Percentiles rank a stretch among this genome's conserved stretches.
These are phyloP conservation scores for Apotomis betuletana DNA, from an alignment of 2,888 invertebrate species.

Conservation along the genomic window DNA sequence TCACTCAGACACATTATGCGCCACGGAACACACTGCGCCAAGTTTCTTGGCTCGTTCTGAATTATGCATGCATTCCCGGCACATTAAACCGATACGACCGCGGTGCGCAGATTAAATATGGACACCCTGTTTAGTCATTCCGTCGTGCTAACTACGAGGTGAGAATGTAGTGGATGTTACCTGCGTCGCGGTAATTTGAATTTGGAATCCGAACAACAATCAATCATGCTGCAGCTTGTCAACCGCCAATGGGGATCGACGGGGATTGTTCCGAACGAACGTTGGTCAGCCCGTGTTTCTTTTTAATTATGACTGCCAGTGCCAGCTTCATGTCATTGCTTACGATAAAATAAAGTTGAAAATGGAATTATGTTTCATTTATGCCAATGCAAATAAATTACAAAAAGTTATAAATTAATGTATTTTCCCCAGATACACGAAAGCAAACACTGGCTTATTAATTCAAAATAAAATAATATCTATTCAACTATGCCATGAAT, in stretches of 20 bases:
- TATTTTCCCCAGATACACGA: too few relatives aligned
- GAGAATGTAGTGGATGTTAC: slow-evolving; percentile 50
- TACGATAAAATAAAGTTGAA: not conserved
- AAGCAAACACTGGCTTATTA: too few relatives aligned
- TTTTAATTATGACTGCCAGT: slow-evolving; percentile 1
- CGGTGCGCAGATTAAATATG: slow-evolving; percentile 67
- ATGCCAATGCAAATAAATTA: not conserved
- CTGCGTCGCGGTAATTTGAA: slow-evolving; percentile 35
- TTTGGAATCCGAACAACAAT: slow-evolving; percentile 36
- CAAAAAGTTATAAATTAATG: not conserved
- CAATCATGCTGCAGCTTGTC: slow-evolving; percentile 30
- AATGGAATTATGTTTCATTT: not conserved
- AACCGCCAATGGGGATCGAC: slow-evolving; percentile 15
- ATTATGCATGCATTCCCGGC: slow-evolving; percentile 67
- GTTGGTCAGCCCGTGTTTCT: not conserved
- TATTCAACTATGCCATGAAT: too few relatives aligned
- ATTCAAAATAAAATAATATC: not conserved
- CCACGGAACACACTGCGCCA: slow-evolving; percentile 54
- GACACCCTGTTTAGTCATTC: slow-evolving; percentile 70
- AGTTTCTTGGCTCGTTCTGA: slow-evolving; percentile 54
- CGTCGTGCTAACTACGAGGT: slow-evolving; percentile 61
- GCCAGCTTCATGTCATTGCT: too few relatives aligned
- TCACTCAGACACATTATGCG: slow-evolving; percentile 56
- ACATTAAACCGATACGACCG: slow-evolving; percentile 67
- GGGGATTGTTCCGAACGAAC: not conserved